Evolutionary conservation across 2,888 invertebrate genomes (phyloP), one percentile per base, ranked within the genome.

Genomic region (Drosophila meridiana): DNA sequence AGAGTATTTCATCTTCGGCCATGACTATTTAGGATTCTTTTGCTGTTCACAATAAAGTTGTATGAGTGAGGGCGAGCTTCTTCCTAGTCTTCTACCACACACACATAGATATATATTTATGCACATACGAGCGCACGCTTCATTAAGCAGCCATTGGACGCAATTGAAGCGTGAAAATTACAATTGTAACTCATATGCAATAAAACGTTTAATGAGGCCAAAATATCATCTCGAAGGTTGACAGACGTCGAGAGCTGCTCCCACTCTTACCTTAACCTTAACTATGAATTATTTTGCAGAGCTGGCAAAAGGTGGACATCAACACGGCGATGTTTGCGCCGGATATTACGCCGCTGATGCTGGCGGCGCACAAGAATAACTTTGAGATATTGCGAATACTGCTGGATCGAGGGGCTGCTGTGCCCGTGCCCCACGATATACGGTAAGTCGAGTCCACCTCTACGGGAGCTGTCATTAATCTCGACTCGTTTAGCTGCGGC

Each of bases 351-450:
- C 99, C 99, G 0, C 94, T 99, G 70, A 97, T 98, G 90, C 94
- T 99, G 81, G 98, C 98, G 0, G 98, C 98, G 34, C 98, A 99
- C 92, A 95, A 96, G 91, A 98, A 99, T 92, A 99, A 99, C 94
- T 99, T 98, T 91, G 99, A 99, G 94, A 99, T 99, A 87, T 95
- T 99, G 81, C 99, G 99, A 93, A 95, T 99, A 64, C 94, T 99
- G 28, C 94, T 99, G 67, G 99, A 99, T 92, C 94, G 99, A 59
- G 98, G 99, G 28, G 98, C 98, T 7, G 97, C 97, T 3, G 94
- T 99, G 62, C 98, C 98, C 0, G 96, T 97, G 94, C 98, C 98
- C 32, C 98, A 98, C 91, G 97, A 97, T 84, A 96, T 97, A 74
- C 90, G 91, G 92, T 82, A 95, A 95, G 96, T 96, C 92, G 90